Evolutionary conservation across 2,797 vertebrate species (phyloP), one percentile per base, ranked within the genome.

Genomic region (Rhinophrynus dorsalis): DNA sequence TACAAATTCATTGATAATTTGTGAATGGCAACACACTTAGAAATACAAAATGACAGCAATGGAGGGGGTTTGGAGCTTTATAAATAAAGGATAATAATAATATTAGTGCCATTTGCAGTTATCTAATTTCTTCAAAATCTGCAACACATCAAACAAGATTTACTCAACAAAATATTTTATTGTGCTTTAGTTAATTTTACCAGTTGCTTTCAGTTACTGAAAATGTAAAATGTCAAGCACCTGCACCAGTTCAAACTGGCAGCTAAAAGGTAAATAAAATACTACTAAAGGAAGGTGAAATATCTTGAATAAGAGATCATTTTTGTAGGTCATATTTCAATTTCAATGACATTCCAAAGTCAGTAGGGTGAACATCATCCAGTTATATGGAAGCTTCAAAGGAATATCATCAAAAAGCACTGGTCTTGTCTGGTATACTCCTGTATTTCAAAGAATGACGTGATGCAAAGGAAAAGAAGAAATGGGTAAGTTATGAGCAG

Each of bases 271-370:
- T 45, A 18, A 45, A 45, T 8, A 45, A 21, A 45, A 45, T 45
- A 45, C 7, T 20, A 20, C n/a, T n/a, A n/a, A n/a, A n/a, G n/a
- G 3, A 18, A 20, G 17, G 40, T 57, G 2, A 33, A 45, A 24
- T 4, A 3, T 27, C 37, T 20, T 45, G 38, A 69, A 69, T 69
- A 61, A 45, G 35, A 33, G n/a, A 69, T 54, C 13, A 10, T 24
- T 38, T 1, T 8, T 26, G 38, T 20, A 20, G 29, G 26, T 54
- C 58, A 35, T 24, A 54, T 62, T 35, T 69, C 48, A 61, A 69
- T 69, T 44, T 69, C 57, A 69, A 69, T 50, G 56, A 26, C 21
- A 13, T 38, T 40, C 6, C 15, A 13, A 6, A 18, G 58, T 55
- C n/a, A 32, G 48, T 3, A 33, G 17, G 66, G 67, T 35, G 33